Evolutionary conservation across 2,113 vertebrate genomes (phyloP).

Genomic region (Cacatua alba): DNA sequence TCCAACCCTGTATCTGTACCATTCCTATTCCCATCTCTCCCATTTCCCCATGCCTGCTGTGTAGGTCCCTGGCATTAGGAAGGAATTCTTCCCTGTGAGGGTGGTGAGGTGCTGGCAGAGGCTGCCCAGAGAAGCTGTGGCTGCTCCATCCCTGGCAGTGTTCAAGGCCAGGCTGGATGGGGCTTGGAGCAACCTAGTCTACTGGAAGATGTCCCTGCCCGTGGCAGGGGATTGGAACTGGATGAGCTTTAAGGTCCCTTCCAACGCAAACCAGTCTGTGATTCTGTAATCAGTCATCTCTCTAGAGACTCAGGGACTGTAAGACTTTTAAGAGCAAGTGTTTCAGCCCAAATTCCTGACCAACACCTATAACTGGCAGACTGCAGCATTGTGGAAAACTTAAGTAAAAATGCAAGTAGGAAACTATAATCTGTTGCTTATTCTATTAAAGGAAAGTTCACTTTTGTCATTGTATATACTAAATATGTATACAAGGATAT

Average conservation of each 20-base stretch:
- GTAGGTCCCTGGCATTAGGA: background rate
- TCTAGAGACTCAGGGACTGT: background rate
- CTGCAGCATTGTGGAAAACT: background rate
- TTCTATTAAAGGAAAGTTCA: background rate
- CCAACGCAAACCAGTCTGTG: background rate
- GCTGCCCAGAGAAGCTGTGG: background rate
- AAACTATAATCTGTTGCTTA: background rate
- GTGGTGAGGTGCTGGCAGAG: background rate
- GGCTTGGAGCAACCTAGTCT: background rate
- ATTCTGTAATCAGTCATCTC: background rate
- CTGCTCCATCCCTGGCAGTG: background rate
- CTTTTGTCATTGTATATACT: background rate
- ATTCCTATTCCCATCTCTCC: background rate
- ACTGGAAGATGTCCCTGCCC: background rate
- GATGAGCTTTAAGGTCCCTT: background rate
- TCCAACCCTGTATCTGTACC: background rate
- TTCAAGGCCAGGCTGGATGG: background rate
- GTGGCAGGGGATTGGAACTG: background rate
- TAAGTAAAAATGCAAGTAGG: background rate
- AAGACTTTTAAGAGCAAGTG: background rate
- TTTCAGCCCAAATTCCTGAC: background rate
- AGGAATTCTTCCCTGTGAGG: background rate
- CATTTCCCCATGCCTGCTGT: background rate
- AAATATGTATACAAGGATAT: background rate
- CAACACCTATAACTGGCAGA: background rate